A percentile compares a stretch with the other conserved stretches of the same genome.
phyloP scores from a whole-genome alignment of 37 sponge, comb jelly and placozoan genomes.

The Amphimedon queenslandica region DNA sequence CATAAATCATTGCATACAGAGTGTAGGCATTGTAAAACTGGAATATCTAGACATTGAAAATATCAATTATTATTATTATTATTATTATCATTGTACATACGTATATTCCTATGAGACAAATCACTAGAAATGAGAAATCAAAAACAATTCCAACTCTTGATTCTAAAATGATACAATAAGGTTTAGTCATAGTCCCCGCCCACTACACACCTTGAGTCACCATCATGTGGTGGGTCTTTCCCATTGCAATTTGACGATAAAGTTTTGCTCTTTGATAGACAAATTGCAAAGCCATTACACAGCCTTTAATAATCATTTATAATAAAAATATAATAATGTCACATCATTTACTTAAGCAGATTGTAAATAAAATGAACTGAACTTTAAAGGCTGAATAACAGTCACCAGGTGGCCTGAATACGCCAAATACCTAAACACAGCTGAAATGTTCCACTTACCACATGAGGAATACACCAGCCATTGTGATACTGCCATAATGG shows the following conservation, averaged over 20 bases:
- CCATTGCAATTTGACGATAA: constrained; percentile 59
- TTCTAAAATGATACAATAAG: not conserved
- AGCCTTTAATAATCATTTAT: constrained; percentile 32
- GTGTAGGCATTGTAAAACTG: constrained; percentile 60
- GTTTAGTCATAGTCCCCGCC: not conserved
- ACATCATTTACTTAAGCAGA: constrained; percentile 37
- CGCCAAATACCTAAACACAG: not conserved
- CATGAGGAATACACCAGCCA: constrained; percentile 48
- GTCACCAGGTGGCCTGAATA: constrained; percentile 66
- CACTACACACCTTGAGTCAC: constrained; percentile 32
- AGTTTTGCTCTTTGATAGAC: constrained; percentile 56
- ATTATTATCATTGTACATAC: not conserved
- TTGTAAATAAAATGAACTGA: constrained; percentile 53
- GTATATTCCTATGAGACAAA: constrained; percentile 3
- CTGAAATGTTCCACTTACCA: constrained; percentile 35
- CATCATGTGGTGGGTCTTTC: constrained; percentile 51
- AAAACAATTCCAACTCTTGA: not conserved
- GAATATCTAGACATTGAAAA: constrained; percentile 28
- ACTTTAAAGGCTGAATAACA: constrained; percentile 56
- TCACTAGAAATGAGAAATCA: not conserved
- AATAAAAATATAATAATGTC: too few relatives aligned
- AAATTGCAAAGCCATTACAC: constrained; percentile 62
- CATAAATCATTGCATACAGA: constrained; percentile 24
- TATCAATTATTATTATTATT: constrained; percentile 1
- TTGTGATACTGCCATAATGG: constrained; percentile 56